Base-by-base conservation (phyloP, 64 coral and sea anemone species). In the Trachythela sp. region DNA sequence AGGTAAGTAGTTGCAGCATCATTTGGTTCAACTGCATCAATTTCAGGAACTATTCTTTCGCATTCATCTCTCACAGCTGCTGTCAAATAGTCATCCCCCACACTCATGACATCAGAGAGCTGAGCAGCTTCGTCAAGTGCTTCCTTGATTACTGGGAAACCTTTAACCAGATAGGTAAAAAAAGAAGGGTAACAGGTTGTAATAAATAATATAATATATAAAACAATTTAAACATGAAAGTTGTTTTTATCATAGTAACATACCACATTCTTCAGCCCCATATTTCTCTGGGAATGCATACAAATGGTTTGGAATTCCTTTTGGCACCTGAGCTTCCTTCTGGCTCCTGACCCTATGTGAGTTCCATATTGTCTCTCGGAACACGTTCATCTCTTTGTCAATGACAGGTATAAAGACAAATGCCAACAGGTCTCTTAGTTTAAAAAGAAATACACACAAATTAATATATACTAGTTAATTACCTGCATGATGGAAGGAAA, bases 51-150 rank as follows among this genome's bases (percentile, higher is more conserved):
- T 30, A 80, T 80, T 37, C 33, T 30, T 85, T 92, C 91, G 88
- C 91, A 92, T 60, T 84, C 50, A 20, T 8, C 86, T 92, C 91
- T 92, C 8, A 92, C 86, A 85, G 50, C 76, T 88, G 41, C 43
- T 37, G 75, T 37, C 48, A 92, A 48, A 85, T 40, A 93, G 39
- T 93, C 92, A 39, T 89, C 80, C 70, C 83, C 87, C 31, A 89
- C 87, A 85, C 29, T 85, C 84, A 77, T 89, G 40, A 86, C 92
- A 39, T 45, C 37, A 54, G 92, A 93, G 29, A 93, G 51, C 18
- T 85, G 30, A 48, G 87, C 87, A 89, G 77, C 92, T 48, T 93
- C 92, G 89, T 93, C 92, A 26, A 93, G 68, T 89, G 30, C 83
- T 49, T 93, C 37, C 48, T 86, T 77, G 48, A 13, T 93, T 84